These are phyloP conservation scores for Hippasteria phrygiana DNA, from an alignment of 53 echinoderm and acorn worm species.

Conservation along the genomic window DNA sequence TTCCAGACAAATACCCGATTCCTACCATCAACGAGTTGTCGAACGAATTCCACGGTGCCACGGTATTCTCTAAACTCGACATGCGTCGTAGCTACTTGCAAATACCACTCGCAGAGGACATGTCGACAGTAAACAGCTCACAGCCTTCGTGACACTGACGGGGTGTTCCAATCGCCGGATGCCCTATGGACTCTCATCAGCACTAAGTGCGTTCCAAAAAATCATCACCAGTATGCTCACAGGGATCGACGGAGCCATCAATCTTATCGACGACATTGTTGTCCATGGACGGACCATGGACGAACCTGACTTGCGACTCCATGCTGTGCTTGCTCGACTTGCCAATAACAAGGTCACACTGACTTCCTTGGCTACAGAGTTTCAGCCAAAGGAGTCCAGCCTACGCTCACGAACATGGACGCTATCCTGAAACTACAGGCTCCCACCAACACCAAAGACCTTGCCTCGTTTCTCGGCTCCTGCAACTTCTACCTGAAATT, in stretches of 20 bases:
- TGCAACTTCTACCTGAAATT: conserved; percentile 72
- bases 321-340: conserved; percentile 29
- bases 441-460: conserved; percentile 66
- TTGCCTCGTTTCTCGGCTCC: conserved; percentile 61
- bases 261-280: conserved; percentile 53
- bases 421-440: conserved; percentile 48
- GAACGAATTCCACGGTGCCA: conserved; percentile 36
- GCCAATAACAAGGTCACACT: conserved; percentile 28
- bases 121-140: conserved; percentile 50
- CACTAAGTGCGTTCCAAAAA: conserved; percentile 64
- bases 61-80: conserved; percentile 45
- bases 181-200: conserved; percentile 61
- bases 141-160: conserved; percentile 60
- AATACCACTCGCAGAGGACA: conserved; percentile 47
- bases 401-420: conserved; percentile 33
- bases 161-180: conserved; percentile 56
- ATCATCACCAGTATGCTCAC: conserved; percentile 49
- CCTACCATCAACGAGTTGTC: conserved; percentile 16
- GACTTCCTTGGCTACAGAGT: conserved; percentile 59
- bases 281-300: conserved; percentile 36
- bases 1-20: conserved; percentile 12
- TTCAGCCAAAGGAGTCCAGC: conserved; percentile 47
- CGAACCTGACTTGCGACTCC: conserved; percentile 39
- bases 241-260: conserved; percentile 28
- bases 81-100: conserved; percentile 59